Evolutionary conservation across 2,797 vertebrate species (phyloP), one percentile per base, ranked within the genome.

Genomic region (Allobates femoralis): DNA sequence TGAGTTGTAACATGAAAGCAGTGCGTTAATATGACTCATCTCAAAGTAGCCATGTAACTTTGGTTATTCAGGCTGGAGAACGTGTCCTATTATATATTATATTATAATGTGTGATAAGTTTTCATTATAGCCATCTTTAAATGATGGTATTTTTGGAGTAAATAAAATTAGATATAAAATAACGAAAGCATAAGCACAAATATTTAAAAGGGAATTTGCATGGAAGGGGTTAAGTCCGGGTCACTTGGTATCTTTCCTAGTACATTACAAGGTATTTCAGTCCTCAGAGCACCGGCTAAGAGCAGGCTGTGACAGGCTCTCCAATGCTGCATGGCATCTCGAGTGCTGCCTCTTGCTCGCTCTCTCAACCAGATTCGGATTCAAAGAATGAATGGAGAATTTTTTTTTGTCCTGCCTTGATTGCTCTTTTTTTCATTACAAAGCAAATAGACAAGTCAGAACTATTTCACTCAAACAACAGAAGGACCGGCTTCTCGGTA

Each of bases 371-470:
- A 66, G 26, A 53, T 81, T 87, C 64, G 66, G 66, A 76, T 87
- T 87, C 81, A 84, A 78, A 84, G 75, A 82, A 87, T 67, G 64
- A 84, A 81, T n/a, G 75, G 23, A 26, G 28, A 46, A 34, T 84
- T 74, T 83, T 83, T 66, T 74, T 83, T 67, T 51, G 79, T 81
- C 30, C 46, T 67, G 14, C 46, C 15, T 32, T 81, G 67, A 85
- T 76, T 84, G 58, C 60, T 56, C 14, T 60, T 78, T 79, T 84
- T 81, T 77, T 58, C 37, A 30, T 81, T 56, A 66, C 71, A 67
- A 85, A 84, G n/a, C 86, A 88, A 88, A 88, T 75, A 88, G 83
- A 73, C 82, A 88, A 88, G 86, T 88, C 83, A 46, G 67, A 77
- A 88, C 86, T 32, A 58, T 85, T 85, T 85, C 51, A 56, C 62